Evolutionary conservation across 1,140 invertebrate genomes (phyloP).

Genomic region (Coenobita brevimanus): DNA sequence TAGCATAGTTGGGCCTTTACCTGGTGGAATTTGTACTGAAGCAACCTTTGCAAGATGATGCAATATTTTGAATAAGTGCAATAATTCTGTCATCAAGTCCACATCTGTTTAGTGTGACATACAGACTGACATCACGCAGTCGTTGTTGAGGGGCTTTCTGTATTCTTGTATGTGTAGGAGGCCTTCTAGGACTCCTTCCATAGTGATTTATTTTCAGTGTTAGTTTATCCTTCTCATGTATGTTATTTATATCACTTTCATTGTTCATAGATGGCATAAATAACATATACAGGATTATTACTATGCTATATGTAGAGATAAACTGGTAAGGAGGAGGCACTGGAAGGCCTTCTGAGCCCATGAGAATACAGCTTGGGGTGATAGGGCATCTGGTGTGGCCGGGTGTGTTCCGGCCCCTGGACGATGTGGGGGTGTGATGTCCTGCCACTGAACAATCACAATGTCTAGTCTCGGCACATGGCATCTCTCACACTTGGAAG

Average conservation of each 20-base stretch:
- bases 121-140: not conserved
- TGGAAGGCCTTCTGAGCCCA: not conserved
- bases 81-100: too few species aligned
- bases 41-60: too few species aligned
- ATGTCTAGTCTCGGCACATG: slow-evolving; percentile 35
- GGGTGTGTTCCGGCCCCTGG: not conserved
- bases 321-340: too few species aligned
- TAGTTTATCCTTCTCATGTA: not conserved
- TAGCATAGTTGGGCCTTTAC: too few species aligned
- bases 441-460: slow-evolving; percentile 32
- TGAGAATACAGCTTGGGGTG: not conserved
- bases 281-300: too few species aligned
- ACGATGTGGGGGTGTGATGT: not conserved
- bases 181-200: not conserved
- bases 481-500: slow-evolving; percentile 12
- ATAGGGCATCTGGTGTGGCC: not conserved
- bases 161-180: not conserved
- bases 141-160: not conserved
- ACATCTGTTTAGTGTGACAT: not conserved
- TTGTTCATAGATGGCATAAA: not conserved
- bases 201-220: slow-evolving; percentile 4
- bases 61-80: too few species aligned
- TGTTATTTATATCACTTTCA: too few species aligned
- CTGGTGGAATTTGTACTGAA: too few species aligned
- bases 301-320: not conserved